Evolutionary conservation across 2,113 vertebrate species (phyloP).

Genomic region (Lophius piscatorius): DNA sequence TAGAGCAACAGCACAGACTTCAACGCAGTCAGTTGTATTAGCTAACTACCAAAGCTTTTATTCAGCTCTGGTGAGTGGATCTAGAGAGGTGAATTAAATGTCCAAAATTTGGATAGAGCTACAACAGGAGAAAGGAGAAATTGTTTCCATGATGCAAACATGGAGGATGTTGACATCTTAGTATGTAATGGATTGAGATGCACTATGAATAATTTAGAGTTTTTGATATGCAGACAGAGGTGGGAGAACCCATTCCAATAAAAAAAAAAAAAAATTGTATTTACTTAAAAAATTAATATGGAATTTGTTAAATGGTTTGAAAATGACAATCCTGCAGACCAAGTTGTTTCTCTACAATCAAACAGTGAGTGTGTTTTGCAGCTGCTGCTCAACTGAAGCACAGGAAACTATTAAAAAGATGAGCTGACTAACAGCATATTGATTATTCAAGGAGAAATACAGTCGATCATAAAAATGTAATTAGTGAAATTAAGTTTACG

Average conservation of each 20-base stretch:
- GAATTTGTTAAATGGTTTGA: no score
- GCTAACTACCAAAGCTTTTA: no score
- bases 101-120: no score
- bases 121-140: no score
- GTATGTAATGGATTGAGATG: not conserved
- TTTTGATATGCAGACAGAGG: not conserved
- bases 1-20: not conserved
- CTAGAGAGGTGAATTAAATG: no score
- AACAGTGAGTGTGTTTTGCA: not conserved
- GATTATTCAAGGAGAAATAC: slow-evolving; percentile 17
- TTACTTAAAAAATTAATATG: no score
- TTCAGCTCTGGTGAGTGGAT: no score
- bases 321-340: not conserved
- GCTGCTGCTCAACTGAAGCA: slow-evolving; percentile 6
- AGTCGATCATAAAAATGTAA: slow-evolving; percentile 6
- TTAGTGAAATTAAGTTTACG: slow-evolving; percentile 7
- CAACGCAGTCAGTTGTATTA: no score
- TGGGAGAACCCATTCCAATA: no score
- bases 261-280: no score
- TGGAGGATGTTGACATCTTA: not conserved
- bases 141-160: no score
- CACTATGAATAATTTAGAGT: not conserved
- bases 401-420: slow-evolving; percentile 17
- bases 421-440: slow-evolving; percentile 11
- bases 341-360: no score